Conservation (phyloP, 2,797 vertebrate species). For the Chaunax sp. region DNA sequence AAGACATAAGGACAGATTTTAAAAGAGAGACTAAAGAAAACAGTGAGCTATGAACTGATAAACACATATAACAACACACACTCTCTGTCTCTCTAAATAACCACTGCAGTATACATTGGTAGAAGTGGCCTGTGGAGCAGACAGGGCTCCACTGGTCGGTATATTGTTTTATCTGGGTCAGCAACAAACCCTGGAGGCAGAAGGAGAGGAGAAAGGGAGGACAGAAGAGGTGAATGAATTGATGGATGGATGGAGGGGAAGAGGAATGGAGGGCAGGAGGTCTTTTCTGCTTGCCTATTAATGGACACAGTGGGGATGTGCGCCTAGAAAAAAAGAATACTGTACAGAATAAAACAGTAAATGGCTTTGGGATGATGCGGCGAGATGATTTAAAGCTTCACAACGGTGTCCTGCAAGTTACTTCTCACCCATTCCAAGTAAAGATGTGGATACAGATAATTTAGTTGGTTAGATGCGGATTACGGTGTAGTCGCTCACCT, state of each 20-base stretch:
- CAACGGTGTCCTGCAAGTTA: no score
- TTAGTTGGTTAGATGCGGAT: no score
- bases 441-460: no score
- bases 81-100: neutral
- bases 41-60: constrained; percentile 8
- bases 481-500: no score
- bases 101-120: constrained; percentile 30
- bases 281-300: constrained; percentile 47
- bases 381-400: constrained; percentile 12
- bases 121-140: constrained; percentile 38
- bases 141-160: constrained; percentile 36
- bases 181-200: constrained; percentile 58
- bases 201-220: constrained; percentile 42
- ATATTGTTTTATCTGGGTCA: constrained; percentile 74
- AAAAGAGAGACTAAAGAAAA: constrained; percentile 2
- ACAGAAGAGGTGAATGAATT: constrained; percentile 59
- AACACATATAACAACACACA: constrained; percentile 1
- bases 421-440: no score
- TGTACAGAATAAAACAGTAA: constrained; percentile 15
- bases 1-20: constrained; percentile 6
- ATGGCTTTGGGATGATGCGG: constrained; percentile 8
- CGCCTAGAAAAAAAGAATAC: neutral
- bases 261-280: constrained; percentile 50
- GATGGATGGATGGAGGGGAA: constrained; percentile 57
- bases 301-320: constrained; percentile 36